phyloP scores from a whole-genome alignment of 2,113 vertebrate genomes.

The Microcebus lehilahytsara region DNA sequence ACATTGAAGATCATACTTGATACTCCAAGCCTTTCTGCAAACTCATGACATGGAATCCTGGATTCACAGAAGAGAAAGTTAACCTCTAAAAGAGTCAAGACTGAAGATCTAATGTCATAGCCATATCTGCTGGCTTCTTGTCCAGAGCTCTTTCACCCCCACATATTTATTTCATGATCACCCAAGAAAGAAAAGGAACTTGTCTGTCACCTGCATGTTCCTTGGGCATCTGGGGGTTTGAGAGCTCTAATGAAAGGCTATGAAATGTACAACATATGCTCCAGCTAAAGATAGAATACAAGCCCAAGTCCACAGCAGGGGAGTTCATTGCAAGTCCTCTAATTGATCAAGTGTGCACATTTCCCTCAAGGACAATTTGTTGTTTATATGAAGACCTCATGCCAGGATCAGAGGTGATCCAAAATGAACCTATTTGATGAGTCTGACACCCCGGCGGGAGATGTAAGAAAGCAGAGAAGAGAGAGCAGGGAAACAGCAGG shows the following conservation, averaged over 20 bases:
- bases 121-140: not conserved
- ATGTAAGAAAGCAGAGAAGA: not conserved
- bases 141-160: not conserved
- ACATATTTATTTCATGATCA: not conserved
- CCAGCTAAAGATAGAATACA: not conserved
- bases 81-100: not conserved
- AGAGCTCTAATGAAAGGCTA: not conserved
- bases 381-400: not conserved
- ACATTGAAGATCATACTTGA: not conserved
- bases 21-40: not conserved
- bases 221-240: not conserved
- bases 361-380: not conserved
- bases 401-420: not conserved
- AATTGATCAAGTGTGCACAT: not conserved
- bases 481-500: not conserved
- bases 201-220: not conserved
- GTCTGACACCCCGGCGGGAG: not conserved
- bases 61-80: not conserved
- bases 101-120: not conserved
- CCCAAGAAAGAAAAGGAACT: constrained; percentile 21
- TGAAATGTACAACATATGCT: not conserved
- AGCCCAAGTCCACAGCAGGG: not conserved
- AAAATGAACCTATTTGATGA: not conserved
- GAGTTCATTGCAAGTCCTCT: not conserved
- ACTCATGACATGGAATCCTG: too few relatives aligned